phyloP scores from a whole-genome alignment of 1,140 invertebrate genomes.

The Tetramorium alpestre region DNA sequence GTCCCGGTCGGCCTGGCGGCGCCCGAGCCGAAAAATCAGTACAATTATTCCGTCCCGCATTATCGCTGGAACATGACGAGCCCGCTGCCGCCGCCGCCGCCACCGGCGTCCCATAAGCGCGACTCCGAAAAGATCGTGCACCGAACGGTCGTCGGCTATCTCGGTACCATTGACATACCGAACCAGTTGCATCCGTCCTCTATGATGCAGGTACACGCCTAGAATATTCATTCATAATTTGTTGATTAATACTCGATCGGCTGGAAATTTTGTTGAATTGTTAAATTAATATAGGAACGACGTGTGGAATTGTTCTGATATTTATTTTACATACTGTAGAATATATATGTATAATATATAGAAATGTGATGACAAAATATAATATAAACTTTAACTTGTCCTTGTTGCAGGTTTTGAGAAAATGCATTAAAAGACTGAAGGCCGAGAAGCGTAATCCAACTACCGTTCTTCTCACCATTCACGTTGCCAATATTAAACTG shows the following conservation, averaged over 20 bases:
- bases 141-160: conserved; percentile 95
- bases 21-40: conserved; percentile 76
- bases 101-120: conserved; percentile 80
- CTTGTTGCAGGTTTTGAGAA: conserved; percentile 88
- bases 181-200: conserved; percentile 92
- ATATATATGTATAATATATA: neutral
- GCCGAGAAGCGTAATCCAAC: conserved; percentile 96
- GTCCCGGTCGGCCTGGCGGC: conserved; percentile 49
- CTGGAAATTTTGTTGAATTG: neutral
- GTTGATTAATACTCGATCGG: neutral
- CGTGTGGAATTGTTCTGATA: neutral
- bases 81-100: conserved; percentile 83
- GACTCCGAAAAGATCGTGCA: conserved; percentile 90
- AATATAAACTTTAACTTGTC: neutral
- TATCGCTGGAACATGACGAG: conserved; percentile 83
- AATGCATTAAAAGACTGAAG: conserved; percentile 94
- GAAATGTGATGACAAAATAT: neutral
- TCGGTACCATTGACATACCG: conserved; percentile 98
- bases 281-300: neutral
- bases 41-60: conserved; percentile 76
- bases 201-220: conserved; percentile 87
- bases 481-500: conserved; percentile 91
- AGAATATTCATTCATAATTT: neutral
- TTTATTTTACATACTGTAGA: neutral
- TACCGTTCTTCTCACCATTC: conserved; percentile 94